A percentile compares a stretch with the other conserved stretches of the same genome.
Evolutionary conservation across 1,140 invertebrate genomes (phyloP).

Genomic region (Plectus sambesii): DNA sequence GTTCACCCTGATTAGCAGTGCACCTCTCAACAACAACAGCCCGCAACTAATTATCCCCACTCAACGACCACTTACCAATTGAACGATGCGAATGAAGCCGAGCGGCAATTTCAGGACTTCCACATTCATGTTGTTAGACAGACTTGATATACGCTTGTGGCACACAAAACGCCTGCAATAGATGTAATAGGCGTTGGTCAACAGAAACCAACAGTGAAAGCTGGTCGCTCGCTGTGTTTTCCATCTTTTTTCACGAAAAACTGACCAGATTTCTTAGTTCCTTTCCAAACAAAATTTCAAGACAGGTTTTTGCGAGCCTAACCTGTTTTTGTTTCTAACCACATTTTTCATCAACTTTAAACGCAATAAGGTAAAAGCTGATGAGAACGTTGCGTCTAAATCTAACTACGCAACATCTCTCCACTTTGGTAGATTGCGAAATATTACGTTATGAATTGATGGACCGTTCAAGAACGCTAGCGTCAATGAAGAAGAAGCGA

Average conservation of each 20-base stretch:
- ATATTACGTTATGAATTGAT: too few relatives aligned
- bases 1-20: conserved; percentile 1
- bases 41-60: too few relatives aligned
- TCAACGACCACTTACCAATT: conserved; percentile 32
- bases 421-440: too few relatives aligned
- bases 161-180: conserved; percentile 2
- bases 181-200: too few relatives aligned
- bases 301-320: too few relatives aligned
- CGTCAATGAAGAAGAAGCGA: too few relatives aligned
- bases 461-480: too few relatives aligned
- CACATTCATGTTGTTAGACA: conserved; percentile 22
- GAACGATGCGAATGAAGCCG: conserved; percentile 28
- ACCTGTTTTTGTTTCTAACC: too few relatives aligned
- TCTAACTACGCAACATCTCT: too few relatives aligned
- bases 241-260: conserved; percentile 4
- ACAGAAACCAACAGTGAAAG: not conserved
- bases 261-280: conserved; percentile 2
- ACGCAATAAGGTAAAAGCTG: too few relatives aligned
- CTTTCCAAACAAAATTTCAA: conserved; percentile 2
- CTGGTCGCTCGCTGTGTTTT: conserved; percentile 5
- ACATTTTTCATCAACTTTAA: too few relatives aligned
- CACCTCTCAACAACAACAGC: conserved; percentile 1
- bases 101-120: conserved; percentile 35
- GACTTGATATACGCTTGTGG: not conserved
- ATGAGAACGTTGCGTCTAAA: too few relatives aligned